Evolutionary conservation across 2,113 vertebrate species (phyloP).

Genomic region (Albula goreensis): DNA sequence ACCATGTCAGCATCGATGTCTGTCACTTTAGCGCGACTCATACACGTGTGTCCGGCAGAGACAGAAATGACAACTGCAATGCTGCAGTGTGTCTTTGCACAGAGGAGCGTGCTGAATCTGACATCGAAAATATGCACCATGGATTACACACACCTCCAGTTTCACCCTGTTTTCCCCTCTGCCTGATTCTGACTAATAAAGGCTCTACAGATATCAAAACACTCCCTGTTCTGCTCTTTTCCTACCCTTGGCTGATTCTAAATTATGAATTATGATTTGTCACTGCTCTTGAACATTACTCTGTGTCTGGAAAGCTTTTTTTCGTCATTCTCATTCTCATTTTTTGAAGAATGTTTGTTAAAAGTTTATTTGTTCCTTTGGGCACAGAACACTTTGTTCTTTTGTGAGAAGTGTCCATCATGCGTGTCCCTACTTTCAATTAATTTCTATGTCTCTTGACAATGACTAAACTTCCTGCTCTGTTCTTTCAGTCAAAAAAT

Average conservation of each 20-base stretch:
- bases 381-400: background rate
- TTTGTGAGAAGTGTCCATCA: background rate
- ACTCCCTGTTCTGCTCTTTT: too few species aligned
- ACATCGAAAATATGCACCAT: background rate
- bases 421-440: background rate
- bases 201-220: too few species aligned
- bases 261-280: background rate
- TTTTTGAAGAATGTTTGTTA: too few species aligned
- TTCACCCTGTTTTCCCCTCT: background rate
- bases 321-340: background rate
- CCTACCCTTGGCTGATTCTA: too few species aligned
- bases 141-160: background rate
- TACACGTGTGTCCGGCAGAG: background rate
- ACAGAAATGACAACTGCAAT: constrained; percentile 1
- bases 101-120: background rate
- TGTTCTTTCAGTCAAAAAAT: background rate
- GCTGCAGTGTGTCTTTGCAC: background rate
- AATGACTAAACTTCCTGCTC: background rate
- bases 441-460: background rate
- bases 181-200: background rate
- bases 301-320: background rate
- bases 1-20: background rate
- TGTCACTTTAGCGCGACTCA: background rate
- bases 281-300: background rate
- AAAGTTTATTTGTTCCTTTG: background rate